Conservation (phyloP, 2,797 vertebrate species). For the Limosa lapponica region DNA sequence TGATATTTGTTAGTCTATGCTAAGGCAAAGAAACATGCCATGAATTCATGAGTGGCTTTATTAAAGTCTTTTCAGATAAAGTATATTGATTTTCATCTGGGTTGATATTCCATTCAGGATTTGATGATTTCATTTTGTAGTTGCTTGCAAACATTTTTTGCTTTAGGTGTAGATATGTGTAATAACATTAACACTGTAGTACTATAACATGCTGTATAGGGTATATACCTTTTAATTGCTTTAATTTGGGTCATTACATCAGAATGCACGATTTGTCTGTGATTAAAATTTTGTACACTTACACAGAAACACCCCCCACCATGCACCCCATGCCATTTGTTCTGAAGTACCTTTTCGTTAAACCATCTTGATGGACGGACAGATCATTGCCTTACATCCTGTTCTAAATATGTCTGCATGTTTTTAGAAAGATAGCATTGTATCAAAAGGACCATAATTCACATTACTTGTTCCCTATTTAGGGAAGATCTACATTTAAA, state of each 20-base stretch:
- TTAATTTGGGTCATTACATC: neutral
- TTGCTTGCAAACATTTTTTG: neutral
- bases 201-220: neutral
- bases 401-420: neutral
- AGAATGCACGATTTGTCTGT: neutral
- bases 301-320: neutral
- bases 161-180: neutral
- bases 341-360: neutral
- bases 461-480: neutral
- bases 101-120: neutral
- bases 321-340: fast-evolving
- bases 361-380: neutral
- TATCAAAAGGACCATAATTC: neutral
- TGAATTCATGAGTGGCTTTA: neutral
- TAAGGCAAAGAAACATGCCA: neutral
- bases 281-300: neutral
- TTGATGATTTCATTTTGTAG: neutral
- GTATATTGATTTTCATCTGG: neutral
- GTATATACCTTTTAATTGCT: neutral
- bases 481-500: neutral
- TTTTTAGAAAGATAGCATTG: neutral
- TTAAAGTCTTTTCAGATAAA: neutral
- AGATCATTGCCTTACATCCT: neutral
- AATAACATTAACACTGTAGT: neutral
- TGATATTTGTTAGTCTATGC: neutral